Evolutionary conservation across 2,888 invertebrate genomes (phyloP).

Genomic region (Drosophila mimica): DNA sequence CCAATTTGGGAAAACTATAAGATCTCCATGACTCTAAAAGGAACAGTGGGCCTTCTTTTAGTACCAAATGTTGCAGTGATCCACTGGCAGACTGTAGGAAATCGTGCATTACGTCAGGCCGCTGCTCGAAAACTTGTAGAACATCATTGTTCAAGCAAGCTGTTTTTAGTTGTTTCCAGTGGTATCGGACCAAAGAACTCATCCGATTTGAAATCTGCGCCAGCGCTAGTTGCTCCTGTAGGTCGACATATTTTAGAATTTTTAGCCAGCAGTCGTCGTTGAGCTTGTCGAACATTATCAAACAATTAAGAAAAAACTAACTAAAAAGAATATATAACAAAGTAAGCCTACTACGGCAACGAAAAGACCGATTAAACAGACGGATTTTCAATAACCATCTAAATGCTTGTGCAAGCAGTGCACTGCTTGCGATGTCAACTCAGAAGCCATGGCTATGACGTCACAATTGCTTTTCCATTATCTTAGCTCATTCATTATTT

Average conservation of each 20-base stretch:
- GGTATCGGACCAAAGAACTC: conserved; percentile 22
- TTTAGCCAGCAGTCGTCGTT: conserved; percentile 59
- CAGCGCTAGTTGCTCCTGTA: conserved; percentile 51
- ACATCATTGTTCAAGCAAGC: not conserved
- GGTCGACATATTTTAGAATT: conserved; percentile 42
- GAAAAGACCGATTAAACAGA: not conserved
- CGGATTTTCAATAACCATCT: not conserved
- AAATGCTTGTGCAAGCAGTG: not conserved
- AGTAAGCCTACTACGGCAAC: conserved; percentile 4
- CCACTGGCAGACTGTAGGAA: conserved; percentile 37
- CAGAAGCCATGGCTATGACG: not conserved
- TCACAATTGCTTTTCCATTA: no score
- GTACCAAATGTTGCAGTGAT: conserved; percentile 35
- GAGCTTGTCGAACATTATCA: conserved; percentile 38
- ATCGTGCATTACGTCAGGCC: conserved; percentile 33
- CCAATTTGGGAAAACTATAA: conserved; percentile 50
- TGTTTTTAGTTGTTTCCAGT: conserved; percentile 44
- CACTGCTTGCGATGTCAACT: not conserved
- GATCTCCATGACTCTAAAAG: conserved; percentile 22
- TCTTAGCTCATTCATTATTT: no score
- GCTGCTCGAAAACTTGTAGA: conserved; percentile 17
- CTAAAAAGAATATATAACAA: not conserved
- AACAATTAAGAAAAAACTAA: not conserved
- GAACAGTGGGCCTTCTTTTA: not conserved
- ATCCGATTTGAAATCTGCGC: conserved; percentile 32